Evolutionary conservation across 2,888 invertebrate genomes (phyloP), one percentile per base, ranked within the genome.

Genomic region (Philopedon plagiatum): DNA sequence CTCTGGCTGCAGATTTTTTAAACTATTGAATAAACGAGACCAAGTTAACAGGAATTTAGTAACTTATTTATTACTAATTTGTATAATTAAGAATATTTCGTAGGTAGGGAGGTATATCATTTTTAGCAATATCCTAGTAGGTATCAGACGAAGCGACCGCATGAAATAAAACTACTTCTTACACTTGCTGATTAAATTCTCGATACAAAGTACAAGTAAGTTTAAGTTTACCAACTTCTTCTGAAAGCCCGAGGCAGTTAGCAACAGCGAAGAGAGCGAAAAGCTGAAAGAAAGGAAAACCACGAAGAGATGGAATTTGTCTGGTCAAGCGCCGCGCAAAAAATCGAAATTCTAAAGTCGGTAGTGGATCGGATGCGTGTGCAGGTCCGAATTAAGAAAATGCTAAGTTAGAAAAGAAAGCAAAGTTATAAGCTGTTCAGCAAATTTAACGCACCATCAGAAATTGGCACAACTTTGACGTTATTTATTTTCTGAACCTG

Each of bases 221-320:
- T 39, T n/a, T n/a, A 39, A 39, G 39, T 29, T 61, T 61, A 61
- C 8, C 29, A 54, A 44, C 61, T 29, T 51, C 62, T 51, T 21
- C 21, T 49, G 19, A 32, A 58, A 23, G 44, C 72, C 57, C 29
- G 37, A 54, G 72, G 72, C 72, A 51, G 67, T 57, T 72, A 72
- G 72, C 72, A 72, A 72, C 72, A 72, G 41, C 58, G 58, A 29
- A 56, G 37, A 51, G 41, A 65, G 58, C 66, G 63, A 65, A 71
- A 71, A 51, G 49, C 60, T 64, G n/a, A 65, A 26, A 62, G 67
- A 67, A 71, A 71, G 57, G 71, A 61, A 71, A 67, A 71, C 57
- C 44, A 41, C 71, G 60, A 61, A 67, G 71, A 72, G 67, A 67
- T 41, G 72, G 72, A 72, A 72, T 72, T 72, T 67, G 72, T 72